Evolutionary conservation across 2,888 invertebrate species (phyloP), one percentile per base, ranked within the genome.

Genomic region (Heteropelma amictum): DNA sequence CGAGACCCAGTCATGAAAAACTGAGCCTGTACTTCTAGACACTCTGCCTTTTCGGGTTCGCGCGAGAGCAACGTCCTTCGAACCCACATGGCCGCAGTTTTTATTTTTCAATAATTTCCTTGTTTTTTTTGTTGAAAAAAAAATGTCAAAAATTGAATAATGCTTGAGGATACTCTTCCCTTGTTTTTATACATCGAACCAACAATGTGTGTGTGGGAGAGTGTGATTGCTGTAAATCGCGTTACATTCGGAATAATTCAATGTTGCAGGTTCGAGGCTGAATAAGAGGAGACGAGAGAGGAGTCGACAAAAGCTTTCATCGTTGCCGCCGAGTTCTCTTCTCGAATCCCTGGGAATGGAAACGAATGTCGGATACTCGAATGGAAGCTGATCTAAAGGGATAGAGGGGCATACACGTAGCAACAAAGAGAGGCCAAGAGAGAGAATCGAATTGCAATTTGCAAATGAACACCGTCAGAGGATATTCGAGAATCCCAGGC

Each of bases 381-480:
- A 73, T 72, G 73, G 72, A 80, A 80, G 75, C 77, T 72, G 78
- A 79, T 80, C 77, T 69, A 28, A 49, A 64, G 65, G 40, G 47
- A 47, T 30, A 47, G 45, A 45, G 21, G 17, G 12, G 6, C 21
- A 21, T 12, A 49, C 21, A 49, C 47, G 12, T 12, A 28, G 49
- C 12, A 12, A 45, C 19, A 21, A 21, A 7, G 45, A 56, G 12
- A 38, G 38, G 21, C 12, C 7, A 7, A 12, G 38, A 12, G 21
- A 6, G 28, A 26, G 35, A 38, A 6, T 76, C 70, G 70, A 53
- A 26, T 47, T 73, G 77, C 80, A 79, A 82, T 82, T 82, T 79
- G 80, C 79, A 78, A 80, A 82, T 81, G 80, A 82, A 72, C 81
- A 76, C 76, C 71, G 77, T 79, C 78, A 79, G 71, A 73, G 79